A percentile compares a stretch with the other conserved stretches of the same genome.
Evolutionary conservation across 2,888 invertebrate species (phyloP).

Genomic region (Scaptomyza cyrtandrae): DNA sequence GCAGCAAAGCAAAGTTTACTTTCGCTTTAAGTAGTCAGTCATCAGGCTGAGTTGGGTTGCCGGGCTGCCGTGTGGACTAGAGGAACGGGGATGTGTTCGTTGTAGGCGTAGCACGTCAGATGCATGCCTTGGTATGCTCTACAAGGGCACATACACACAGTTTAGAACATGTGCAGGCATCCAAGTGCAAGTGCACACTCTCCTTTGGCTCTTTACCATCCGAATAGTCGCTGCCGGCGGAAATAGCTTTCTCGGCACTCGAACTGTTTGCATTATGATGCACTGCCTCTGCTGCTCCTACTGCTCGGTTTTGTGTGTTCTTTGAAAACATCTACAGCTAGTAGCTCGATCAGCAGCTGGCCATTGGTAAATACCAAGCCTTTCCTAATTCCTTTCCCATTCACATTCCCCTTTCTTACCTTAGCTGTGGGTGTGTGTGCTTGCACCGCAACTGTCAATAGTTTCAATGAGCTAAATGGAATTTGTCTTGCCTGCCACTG

Average conservation of each 20-base stretch:
- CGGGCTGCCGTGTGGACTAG: background rate
- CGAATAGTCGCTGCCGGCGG: constrained; percentile 23
- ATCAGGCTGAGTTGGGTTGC: constrained; percentile 12
- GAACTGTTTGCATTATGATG: constrained; percentile 75
- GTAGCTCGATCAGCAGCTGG: constrained; percentile 61
- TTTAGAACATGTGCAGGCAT: constrained; percentile 17
- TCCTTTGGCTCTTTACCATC: background rate
- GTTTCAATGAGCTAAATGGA: constrained; percentile 70
- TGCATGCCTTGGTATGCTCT: constrained; percentile 51
- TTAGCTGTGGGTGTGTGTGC: constrained; percentile 3
- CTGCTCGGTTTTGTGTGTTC: constrained; percentile 22
- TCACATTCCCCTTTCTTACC: background rate
- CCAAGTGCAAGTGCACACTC: constrained; percentile 51
- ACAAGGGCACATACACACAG: constrained; percentile 14
- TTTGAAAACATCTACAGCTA: constrained; percentile 38
- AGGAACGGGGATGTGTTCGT: constrained; percentile 5
- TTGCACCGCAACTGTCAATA: constrained; percentile 64
- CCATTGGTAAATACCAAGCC: constrained; percentile 47
- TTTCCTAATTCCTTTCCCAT: constrained; percentile 7
- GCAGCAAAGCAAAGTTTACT: constrained; percentile 71
- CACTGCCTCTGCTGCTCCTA: constrained; percentile 28
- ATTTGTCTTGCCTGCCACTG: constrained; percentile 75
- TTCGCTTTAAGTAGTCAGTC: constrained; percentile 73
- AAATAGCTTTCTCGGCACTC: constrained; percentile 70
- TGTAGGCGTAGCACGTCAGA: constrained; percentile 41